Conservation (phyloP, 2,888 invertebrate genomes). For the Rhamnusium bicolor region DNA sequence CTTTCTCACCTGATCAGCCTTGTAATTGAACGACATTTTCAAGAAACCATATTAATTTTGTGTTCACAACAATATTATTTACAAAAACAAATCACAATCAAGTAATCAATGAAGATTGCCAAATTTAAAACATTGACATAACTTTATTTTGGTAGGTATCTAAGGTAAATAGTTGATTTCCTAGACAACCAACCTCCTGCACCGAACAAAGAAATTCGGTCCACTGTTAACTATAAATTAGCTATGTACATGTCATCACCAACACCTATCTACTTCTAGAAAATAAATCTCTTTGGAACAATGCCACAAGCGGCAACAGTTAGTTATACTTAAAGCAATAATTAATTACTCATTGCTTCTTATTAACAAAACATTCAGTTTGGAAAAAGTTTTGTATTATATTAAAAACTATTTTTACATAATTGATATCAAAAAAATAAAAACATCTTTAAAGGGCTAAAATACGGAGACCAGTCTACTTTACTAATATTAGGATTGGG, state of each 20-base stretch:
- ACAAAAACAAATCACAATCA: neutral
- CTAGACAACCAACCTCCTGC: conserved; percentile 46
- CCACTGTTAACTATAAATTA: neutral
- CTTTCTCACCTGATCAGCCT: conserved; percentile 53
- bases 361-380: too few species aligned
- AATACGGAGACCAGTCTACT: too few species aligned
- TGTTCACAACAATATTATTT: neutral
- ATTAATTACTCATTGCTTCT: too few species aligned
- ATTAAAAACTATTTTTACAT: too few species aligned
- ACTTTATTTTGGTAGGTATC: conserved; percentile 39
- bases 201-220: conserved; percentile 27
- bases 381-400: too few species aligned
- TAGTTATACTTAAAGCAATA: too few species aligned
- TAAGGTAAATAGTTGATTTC: conserved; percentile 51
- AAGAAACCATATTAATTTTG: neutral
- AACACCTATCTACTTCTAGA: neutral
- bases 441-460: too few species aligned
- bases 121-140: conserved; percentile 6
- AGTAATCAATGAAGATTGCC: conserved; percentile 19
- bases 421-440: too few species aligned
- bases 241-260: conserved; percentile 36
- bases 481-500: too few species aligned
- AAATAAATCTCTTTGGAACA: conserved; percentile 6
- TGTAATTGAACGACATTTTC: conserved; percentile 52
- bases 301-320: conserved; percentile 10